Evolutionary conservation across 2,113 vertebrate genomes (phyloP), one percentile per base, ranked within the genome.

Genomic region (Ia io): DNA sequence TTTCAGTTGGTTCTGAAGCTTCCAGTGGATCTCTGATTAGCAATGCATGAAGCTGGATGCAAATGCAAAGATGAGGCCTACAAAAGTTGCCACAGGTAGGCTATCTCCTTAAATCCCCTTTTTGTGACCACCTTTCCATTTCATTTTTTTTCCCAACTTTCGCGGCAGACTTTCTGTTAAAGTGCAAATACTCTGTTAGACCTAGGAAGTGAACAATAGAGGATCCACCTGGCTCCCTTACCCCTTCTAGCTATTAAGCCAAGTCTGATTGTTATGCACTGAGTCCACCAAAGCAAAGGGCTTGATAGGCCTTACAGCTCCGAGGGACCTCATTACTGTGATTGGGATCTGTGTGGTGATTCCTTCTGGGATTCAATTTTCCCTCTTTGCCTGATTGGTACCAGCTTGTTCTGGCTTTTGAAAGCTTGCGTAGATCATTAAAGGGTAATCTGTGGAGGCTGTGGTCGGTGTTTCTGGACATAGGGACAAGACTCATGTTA

Each of bases 251-350:
- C 97, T 97, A 82, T 94, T 97, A 98, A 98, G 98, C 98, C 98
- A 97, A 97, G 90, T 97, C 96, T 97, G 96, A 98, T 98, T 98
- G 97, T 99, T 98, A 98, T 98, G 98, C 98, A 98, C 23, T 94
- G 97, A 98, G 96, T 95, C 92, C 97, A 93, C 76, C 88, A 95
- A 99, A 98, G 98, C 97, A 98, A 98, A 98, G 87, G 70, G 90
- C 97, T 96, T 97, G 97, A 93, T 89, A 91, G 98, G 97, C 96
- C 98, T 96, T 96, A 94, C 65, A 49, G 96, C 98, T 98, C 98
- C 94, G 96, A 97, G 92, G 97, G 98, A 97, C 97, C 96, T 90
- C 77, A 91, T 98, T 97, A 97, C 98, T 98, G 97, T 98, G 98
- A 96, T 98, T 95, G 96, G 97, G 94, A 97, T 98, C 98, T 98